These are phyloP conservation scores for Machimus atricapillus DNA, from an alignment of 2,888 invertebrate genomes.

Conservation along the genomic window DNA sequence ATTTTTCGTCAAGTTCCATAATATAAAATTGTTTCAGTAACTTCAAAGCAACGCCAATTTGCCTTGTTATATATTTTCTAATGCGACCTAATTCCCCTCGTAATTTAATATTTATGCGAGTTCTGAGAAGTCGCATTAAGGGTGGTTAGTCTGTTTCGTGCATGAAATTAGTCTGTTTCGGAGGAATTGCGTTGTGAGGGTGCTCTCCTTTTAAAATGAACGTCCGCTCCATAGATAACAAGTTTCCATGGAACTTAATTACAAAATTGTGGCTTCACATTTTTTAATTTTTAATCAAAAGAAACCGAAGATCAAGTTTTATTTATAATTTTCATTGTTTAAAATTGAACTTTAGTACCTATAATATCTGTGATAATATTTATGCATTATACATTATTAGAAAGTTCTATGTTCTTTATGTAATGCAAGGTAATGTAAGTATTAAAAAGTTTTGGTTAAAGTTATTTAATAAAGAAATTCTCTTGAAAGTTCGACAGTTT, in stretches of 20 bases:
- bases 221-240: not conserved
- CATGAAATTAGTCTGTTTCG: not conserved
- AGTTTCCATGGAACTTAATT: not conserved
- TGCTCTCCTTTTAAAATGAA: not conserved
- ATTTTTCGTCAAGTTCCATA: not conserved
- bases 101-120: constrained; percentile 13
- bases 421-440: no score
- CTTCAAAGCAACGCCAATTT: constrained; percentile 13
- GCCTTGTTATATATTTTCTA: constrained; percentile 21
- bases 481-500: not conserved
- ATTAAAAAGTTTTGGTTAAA: not conserved
- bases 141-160: not conserved
- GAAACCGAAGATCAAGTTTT: not conserved
- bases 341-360: no score
- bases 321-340: not conserved
- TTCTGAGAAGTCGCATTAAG: not conserved
- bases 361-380: no score
- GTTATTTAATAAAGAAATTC: not conserved
- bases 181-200: not conserved
- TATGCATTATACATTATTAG: no score
- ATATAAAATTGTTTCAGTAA: not conserved
- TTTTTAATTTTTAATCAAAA: not conserved
- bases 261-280: not conserved
- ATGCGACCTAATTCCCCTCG: constrained; percentile 3
- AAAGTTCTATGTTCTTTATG: no score